Evolutionary conservation across 2,888 invertebrate genomes (phyloP).

Genomic region (Deroplatys truncata): DNA sequence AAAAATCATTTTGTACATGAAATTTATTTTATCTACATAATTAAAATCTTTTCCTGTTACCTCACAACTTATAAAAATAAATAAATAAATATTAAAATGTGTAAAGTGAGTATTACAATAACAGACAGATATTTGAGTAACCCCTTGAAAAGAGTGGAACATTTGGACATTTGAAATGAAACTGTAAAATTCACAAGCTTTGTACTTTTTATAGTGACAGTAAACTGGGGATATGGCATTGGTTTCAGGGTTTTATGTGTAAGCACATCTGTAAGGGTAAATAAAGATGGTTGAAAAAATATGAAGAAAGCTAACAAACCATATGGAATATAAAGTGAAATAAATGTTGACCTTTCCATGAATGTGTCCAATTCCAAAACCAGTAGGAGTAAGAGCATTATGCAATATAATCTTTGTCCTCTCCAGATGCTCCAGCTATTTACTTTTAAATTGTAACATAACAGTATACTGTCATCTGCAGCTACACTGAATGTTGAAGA

Average conservation of each 20-base stretch:
- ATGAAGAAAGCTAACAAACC: not conserved
- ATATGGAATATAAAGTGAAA: not conserved
- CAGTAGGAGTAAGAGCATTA: not conserved
- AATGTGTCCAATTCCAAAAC: not conserved
- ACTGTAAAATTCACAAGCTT: constrained; percentile 25
- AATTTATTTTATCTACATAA: constrained; percentile 30
- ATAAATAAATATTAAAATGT: not conserved
- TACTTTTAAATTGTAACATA: too few relatives aligned
- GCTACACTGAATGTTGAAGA: too few relatives aligned
- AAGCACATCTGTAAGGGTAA: constrained; percentile 13
- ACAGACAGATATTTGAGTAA: not conserved
- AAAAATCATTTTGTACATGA: constrained; percentile 27
- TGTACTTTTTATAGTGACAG: constrained; percentile 29
- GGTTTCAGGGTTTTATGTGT: constrained; percentile 25
- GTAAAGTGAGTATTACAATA: constrained; percentile 1
- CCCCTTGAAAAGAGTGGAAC: not conserved
- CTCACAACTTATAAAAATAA: not conserved
- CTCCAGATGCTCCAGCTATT: too few relatives aligned
- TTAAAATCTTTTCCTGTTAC: constrained; percentile 12
- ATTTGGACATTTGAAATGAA: constrained; percentile 8
- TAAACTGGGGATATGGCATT: constrained; percentile 12
- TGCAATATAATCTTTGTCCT: too few relatives aligned
- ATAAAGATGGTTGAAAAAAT: not conserved
- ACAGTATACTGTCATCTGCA: too few relatives aligned
- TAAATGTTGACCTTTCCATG: not conserved